A percentile compares a stretch with the other conserved stretches of the same genome.
Evolutionary conservation across 2,888 invertebrate genomes (phyloP).

Genomic region (Polyommatus icarus): DNA sequence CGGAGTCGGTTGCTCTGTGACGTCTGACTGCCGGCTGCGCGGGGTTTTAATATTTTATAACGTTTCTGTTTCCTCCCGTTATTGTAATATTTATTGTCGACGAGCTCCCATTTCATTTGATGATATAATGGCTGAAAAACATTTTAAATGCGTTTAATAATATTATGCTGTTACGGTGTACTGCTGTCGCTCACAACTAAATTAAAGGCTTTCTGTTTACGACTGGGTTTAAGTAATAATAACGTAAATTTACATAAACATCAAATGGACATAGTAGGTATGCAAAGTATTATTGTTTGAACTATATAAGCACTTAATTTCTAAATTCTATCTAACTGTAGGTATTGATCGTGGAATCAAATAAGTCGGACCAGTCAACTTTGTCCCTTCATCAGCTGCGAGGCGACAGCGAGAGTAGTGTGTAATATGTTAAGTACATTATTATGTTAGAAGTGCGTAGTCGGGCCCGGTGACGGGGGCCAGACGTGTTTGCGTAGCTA

Average conservation of each 20-base stretch:
- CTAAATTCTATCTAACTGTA: too few relatives aligned
- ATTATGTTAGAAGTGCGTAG: slow-evolving; percentile 8
- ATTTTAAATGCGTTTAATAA: background rate
- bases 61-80: background rate
- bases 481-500: slow-evolving; percentile 13
- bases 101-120: background rate
- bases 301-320: too few relatives aligned
- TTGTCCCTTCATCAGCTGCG: background rate
- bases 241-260: too few relatives aligned
- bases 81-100: background rate
- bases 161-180: background rate
- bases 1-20: slow-evolving; percentile 5
- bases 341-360: background rate
- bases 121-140: background rate
- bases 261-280: too few relatives aligned
- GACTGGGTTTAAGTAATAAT: too few relatives aligned
- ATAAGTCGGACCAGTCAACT: background rate
- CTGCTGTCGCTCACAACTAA: too few relatives aligned
- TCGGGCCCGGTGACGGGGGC: background rate
- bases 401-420: background rate
- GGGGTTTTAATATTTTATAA: background rate
- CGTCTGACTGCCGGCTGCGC: background rate
- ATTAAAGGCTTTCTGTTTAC: too few relatives aligned
- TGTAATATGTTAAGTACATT: background rate
- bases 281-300: too few relatives aligned